Percentiles rank a stretch among this genome's conserved stretches.
These are phyloP conservation scores for Raja brachyura DNA, from an alignment of 2,113 vertebrate genomes.

Conservation along the genomic window DNA sequence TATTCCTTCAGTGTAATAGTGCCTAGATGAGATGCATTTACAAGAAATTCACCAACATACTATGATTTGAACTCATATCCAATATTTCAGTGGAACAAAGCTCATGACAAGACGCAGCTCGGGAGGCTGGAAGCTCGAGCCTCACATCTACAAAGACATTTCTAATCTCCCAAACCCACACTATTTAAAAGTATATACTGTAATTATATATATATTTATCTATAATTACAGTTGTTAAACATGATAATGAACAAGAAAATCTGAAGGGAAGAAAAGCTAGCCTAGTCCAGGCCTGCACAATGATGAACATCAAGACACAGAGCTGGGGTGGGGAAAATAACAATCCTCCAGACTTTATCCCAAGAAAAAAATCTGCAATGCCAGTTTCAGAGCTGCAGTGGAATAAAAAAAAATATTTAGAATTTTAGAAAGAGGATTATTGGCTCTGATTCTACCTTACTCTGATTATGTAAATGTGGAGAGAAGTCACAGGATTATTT, in stretches of 20 bases:
- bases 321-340: neutral
- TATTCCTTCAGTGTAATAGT: neutral
- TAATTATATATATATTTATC: neutral
- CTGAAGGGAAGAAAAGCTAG: neutral
- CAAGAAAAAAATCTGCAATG: neutral
- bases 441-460: no score
- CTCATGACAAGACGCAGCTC: neutral
- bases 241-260: neutral
- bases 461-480: neutral
- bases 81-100: neutral
- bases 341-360: neutral
- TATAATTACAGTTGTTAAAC: conserved; percentile 24
- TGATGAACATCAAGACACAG: neutral
- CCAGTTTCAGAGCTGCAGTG: neutral
- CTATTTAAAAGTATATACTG: neutral
- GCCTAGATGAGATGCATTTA: neutral
- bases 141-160: neutral
- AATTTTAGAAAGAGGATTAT: neutral
- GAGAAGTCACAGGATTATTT: neutral
- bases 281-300: neutral
- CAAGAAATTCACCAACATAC: neutral
- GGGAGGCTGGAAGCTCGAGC: neutral
- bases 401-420: neutral
- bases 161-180: conserved; percentile 5
- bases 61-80: neutral